Base-by-base conservation (phyloP, 2,888 invertebrate species). In the Pardosa pseudoannulata region DNA sequence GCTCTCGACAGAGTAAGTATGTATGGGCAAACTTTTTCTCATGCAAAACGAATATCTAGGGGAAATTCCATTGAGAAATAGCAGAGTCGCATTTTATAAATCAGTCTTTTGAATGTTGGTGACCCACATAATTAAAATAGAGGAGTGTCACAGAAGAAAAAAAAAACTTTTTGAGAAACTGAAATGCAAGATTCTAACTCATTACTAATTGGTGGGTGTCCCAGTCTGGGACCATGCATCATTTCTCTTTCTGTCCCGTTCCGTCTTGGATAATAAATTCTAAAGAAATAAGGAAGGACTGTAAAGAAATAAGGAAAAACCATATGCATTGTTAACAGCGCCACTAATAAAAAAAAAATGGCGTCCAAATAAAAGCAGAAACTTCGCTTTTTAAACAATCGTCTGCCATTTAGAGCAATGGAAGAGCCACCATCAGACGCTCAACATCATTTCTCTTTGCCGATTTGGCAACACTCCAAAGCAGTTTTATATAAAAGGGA, bases 391-490 rank as follows among this genome's bases (percentile, higher is more conserved):
- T 56, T 56, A 56, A 56, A 56, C 56, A 56, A 56, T 56, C 23
- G 56, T 56, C 56, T 56, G 56, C 56, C 56, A 56, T 56, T 56
- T 56, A 11, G 56, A 56, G 56, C 56, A 56, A 56, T 56, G 65
- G 65, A 31, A n/a, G 32, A 65, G 65, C n/a, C 32, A 32, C 31
- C 32, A 65, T 65, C 65, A 79, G 39, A 71, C 31, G 27, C 62
- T 27, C 39, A 67, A 65, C 68, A 67, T 75, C 68, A 68, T 75
- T 75, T 75, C 31, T 29, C 19, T 29, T 65, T 67, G 32, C 62
- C 81, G 67, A 81, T 81, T 81, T 81, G 81, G 81, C 81, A 39
- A 19, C 81, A 39, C 68, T 81, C 81, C 81, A 75, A n/a, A 73
- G 65, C 64, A 46, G 36, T 80, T 80, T 80, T 65, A 32, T 29